Base-by-base conservation (phyloP, 2,113 vertebrate species). In the Rhegmatorhina hoffmannsi region DNA sequence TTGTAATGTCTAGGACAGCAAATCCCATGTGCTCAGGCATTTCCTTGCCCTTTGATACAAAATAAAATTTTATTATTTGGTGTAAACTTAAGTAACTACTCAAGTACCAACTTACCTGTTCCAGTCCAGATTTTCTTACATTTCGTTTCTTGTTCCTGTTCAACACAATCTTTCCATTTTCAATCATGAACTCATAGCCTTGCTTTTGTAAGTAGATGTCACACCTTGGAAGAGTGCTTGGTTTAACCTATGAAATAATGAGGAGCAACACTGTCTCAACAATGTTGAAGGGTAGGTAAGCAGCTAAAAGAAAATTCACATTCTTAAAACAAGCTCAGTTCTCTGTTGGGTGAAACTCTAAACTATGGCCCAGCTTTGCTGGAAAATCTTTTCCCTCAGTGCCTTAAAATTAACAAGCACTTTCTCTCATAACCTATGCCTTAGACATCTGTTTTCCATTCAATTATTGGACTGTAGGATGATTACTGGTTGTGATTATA, bases 171-270 rank as follows among this genome's bases (percentile, higher is more conserved):
- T 94, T 98, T 79, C 98, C 98, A 55, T 98, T 98, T 55, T 96
- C 96, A 92, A 98, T 92, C 31, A 76, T 96, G 59, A 99, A 98
- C 86, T 98, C 98, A 56, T 97, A 98, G 68, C 98, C 98, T 96
- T 97, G 98, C 36, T 98, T 96, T 84, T 97, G 98, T 95, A 98
- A 99, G 95, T 98, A 99, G 43, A 97, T 81, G 87, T 98, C 98
- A 97, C 99, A 99, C 28, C 87, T 90, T 33, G 98, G 99, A 79
- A 98, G 90, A 67, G 82, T 46, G 53, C 68, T 94, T 36, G 97
- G 94, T 34, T 97, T 95, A 78, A 98, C 59, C 98, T 98, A 94
- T 63, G 78, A 94, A 97, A 77, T 20, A 89, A 90, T 43, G 21
- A 80, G 26, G 11, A 25, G 24, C 43, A 93, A 24, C 25, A 69